Conservation (phyloP, 2,113 vertebrate genomes). For the Tragelaphus buxtoni region DNA sequence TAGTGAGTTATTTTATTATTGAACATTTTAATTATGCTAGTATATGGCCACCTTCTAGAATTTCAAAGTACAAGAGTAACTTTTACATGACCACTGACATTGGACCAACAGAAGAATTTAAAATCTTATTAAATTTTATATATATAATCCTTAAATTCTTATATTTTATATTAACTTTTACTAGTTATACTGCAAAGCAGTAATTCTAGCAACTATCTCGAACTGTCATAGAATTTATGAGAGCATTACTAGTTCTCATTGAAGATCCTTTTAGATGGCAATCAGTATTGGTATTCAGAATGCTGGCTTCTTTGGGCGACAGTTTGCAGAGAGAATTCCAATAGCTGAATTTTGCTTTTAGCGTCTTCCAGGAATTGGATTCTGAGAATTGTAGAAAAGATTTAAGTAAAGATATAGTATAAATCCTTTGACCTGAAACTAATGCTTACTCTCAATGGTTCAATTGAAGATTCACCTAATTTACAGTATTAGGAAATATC, state of each 20-base stretch:
- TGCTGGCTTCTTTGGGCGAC: background rate
- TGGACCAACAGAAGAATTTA: background rate
- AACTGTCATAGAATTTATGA: background rate
- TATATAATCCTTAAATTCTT: background rate
- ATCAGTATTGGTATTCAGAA: background rate
- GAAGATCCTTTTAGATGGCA: background rate
- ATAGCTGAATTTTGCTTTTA: background rate
- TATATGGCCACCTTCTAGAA: background rate
- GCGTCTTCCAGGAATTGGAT: background rate
- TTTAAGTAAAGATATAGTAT: background rate
- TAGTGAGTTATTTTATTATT: background rate
- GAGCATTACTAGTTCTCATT: background rate
- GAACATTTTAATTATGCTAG: background rate
- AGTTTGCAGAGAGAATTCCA: background rate
- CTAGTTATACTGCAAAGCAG: background rate
- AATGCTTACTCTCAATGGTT: background rate
- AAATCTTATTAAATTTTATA: background rate
- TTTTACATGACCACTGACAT: background rate
- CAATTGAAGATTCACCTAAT: background rate
- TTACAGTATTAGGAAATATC: background rate
- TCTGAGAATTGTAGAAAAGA: background rate
- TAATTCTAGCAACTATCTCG: background rate
- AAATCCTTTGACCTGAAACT: conserved; percentile 7
- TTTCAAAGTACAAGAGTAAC: background rate
- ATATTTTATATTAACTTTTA: background rate